phyloP scores from a whole-genome alignment of 2,888 invertebrate genomes.

The Aporophyla lueneburgensis region DNA sequence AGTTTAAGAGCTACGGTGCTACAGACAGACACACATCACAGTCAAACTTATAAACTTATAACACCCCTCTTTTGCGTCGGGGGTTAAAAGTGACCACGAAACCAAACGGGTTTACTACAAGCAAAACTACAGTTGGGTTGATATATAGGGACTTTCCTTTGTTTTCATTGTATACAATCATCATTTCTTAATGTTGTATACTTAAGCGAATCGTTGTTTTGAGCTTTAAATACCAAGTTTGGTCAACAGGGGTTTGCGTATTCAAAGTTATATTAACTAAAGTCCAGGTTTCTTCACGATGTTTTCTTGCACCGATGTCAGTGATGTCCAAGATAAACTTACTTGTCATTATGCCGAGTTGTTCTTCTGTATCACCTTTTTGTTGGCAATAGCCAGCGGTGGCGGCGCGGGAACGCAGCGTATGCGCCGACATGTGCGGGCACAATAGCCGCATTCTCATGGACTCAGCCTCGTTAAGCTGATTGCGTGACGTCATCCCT shows the following conservation, averaged over 20 bases:
- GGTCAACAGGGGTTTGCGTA: neutral
- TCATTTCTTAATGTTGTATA: too few relatives aligned
- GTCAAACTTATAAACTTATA: too few relatives aligned
- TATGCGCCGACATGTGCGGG: conserved; percentile 88
- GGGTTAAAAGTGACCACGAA: neutral
- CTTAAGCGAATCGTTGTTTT: too few relatives aligned
- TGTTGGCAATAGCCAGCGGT: conserved; percentile 16
- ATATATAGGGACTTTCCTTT: neutral
- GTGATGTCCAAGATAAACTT: neutral
- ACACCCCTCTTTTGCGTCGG: too few relatives aligned
- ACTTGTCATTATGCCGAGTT: neutral
- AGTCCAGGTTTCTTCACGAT: neutral
- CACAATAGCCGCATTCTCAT: conserved; percentile 91
- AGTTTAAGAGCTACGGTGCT: too few relatives aligned
- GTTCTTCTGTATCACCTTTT: conserved; percentile 22
- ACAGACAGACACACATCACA: too few relatives aligned
- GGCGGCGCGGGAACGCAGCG: conserved; percentile 77
- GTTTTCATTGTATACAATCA: too few relatives aligned
- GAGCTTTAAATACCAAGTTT: neutral
- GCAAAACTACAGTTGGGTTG: neutral
- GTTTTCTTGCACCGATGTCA: neutral
- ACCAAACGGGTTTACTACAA: neutral
- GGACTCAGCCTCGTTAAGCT: conserved; percentile 89
- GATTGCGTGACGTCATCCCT: conserved; percentile 90
- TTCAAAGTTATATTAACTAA: neutral